Evolutionary conservation across 1,140 invertebrate genomes (phyloP).

Genomic region (Ptiloglossa arizonensis): DNA sequence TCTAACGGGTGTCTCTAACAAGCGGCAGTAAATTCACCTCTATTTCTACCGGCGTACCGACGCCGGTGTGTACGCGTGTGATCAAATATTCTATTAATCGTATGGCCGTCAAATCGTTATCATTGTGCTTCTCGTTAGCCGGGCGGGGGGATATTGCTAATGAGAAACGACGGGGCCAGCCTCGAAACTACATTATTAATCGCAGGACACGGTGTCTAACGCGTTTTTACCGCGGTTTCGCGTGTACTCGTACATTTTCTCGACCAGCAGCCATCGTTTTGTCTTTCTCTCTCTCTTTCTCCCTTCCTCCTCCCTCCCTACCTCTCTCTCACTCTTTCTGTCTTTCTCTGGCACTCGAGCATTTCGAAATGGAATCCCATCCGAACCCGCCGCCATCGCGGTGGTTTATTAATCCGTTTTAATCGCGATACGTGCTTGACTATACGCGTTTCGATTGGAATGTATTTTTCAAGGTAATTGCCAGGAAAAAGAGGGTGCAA

Average conservation of each 20-base stretch:
- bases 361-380: conserved; percentile 30
- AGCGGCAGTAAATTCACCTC: conserved; percentile 65
- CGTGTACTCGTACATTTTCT: conserved; percentile 15
- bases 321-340: no score
- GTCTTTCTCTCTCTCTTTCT: neutral
- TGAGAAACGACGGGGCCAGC: conserved; percentile 58
- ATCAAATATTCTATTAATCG: conserved; percentile 70
- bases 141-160: conserved; percentile 55
- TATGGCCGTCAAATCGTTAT: conserved; percentile 64
- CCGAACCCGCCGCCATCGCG: neutral
- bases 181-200: conserved; percentile 58
- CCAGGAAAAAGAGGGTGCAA: neutral
- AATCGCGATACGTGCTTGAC: neutral
- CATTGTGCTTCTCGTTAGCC: conserved; percentile 54
- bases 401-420: conserved; percentile 18
- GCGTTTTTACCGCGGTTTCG: conserved; percentile 30
- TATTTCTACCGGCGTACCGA: conserved; percentile 49
- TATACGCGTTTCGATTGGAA: neutral
- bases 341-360: no score
- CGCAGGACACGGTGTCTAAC: conserved; percentile 16
- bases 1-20: conserved; percentile 65
- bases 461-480: conserved; percentile 26
- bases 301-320: neutral
- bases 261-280: neutral
- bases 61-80: conserved; percentile 23